Evolutionary conservation across 2,113 vertebrate genomes (phyloP), one percentile per base, ranked within the genome.

Genomic region (Hippocampus comes): DNA sequence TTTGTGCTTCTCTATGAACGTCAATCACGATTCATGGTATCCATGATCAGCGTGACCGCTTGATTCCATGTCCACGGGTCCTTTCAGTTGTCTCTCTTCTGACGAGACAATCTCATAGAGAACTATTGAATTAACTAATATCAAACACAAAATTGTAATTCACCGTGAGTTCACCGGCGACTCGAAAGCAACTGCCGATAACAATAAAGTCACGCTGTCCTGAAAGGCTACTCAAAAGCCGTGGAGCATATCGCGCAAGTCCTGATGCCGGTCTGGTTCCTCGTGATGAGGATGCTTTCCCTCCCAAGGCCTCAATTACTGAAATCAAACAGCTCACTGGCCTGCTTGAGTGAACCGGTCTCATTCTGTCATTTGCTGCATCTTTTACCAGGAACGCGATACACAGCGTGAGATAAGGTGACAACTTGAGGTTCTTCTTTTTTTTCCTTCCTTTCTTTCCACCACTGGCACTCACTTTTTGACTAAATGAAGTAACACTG

Each of bases 351-450:
- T 80, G 74, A 67, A 42, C 74, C 65, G 85, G 63, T 89, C 82
- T 71, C 83, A 88, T 90, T 92, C 84, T 87, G 82, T 90, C 88
- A 89, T 72, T 64, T 41, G 55, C 30, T 70, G 67, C 43, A 70
- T 85, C 82, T 82, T 68, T 43, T 67, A 71, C 18, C 30, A 63
- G 82, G 57, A 89, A 91, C 67, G 49, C 69, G 86, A 91, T 81
- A 81, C 79, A 11, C 10, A 1, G 9, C 11, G 77, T 73, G 55
- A 84, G 86, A 87, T 90, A 86, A 67, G 43, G 77, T 86, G 77
- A 86, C 88, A 79, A 72, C 74, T 78, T 51, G 41, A 53, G 70
- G 57, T 34, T 15, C 21, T n/a, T 48, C 30, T 48, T 70, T 66
- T 51, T 46, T 38, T n/a, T 8, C 21, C 7, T 42, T 5, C 3